Percentiles rank a stretch among this genome's conserved stretches.
phyloP scores from a whole-genome alignment of 2,113 vertebrate species.

The Callopanchax toddi region DNA sequence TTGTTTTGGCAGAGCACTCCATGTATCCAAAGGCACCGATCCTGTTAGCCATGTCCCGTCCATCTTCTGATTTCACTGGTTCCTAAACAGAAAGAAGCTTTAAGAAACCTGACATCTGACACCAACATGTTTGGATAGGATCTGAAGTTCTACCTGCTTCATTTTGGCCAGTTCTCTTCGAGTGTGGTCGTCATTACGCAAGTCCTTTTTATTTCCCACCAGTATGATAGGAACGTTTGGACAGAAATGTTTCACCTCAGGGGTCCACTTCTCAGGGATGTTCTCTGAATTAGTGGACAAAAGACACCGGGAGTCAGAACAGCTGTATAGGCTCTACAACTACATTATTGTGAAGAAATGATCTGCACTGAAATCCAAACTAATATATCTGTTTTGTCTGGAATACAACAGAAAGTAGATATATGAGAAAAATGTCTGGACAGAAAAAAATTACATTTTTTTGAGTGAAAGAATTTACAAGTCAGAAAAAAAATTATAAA shows the following conservation, averaged over 20 bases:
- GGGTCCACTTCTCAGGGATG: constrained; percentile 99
- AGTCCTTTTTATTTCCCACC: constrained; percentile 98
- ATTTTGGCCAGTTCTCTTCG: constrained; percentile 97
- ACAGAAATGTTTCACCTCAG: constrained; percentile 98
- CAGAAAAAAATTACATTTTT: no score
- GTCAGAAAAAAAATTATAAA: no score
- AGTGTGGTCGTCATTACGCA: constrained; percentile 98
- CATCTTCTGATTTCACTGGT: constrained; percentile 86
- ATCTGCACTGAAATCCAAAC: neutral
- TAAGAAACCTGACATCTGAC: neutral
- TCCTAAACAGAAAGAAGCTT: constrained; percentile 68
- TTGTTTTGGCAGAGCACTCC: constrained; percentile 89
- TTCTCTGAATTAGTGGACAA: constrained; percentile 83
- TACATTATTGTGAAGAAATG: neutral
- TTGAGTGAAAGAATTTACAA: neutral
- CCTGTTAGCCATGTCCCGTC: constrained; percentile 86
- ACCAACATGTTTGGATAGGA: neutral
- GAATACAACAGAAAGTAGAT: neutral
- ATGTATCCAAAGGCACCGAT: constrained; percentile 88
- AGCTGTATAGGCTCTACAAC: neutral
- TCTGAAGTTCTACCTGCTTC: constrained; percentile 88
- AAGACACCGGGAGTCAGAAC: constrained; percentile 3
- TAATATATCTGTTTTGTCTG: neutral
- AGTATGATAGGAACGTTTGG: constrained; percentile 98
- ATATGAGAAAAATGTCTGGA: no score